These are phyloP conservation scores for Echinometra lucunter DNA, from an alignment of 53 echinoderm and acorn worm genomes.

Conservation along the genomic window DNA sequence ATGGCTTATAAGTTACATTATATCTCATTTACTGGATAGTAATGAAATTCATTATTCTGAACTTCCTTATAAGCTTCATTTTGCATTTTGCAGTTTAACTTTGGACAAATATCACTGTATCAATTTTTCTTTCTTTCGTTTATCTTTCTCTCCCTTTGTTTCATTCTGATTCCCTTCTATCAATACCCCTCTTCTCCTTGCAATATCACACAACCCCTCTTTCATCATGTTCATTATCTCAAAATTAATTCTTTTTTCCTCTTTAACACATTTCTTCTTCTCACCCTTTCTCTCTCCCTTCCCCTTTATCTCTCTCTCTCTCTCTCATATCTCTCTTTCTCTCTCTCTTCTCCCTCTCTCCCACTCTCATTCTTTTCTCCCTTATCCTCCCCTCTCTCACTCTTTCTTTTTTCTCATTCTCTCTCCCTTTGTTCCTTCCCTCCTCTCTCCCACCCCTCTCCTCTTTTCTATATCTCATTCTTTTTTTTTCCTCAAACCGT, in stretches of 20 bases:
- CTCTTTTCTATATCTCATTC: neutral
- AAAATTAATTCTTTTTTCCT: neutral
- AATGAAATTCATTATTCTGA: no score
- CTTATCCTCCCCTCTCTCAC: neutral
- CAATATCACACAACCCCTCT: no score
- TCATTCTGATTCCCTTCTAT: no score
- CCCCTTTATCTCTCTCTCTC: conserved; percentile 12
- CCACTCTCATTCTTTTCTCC: neutral
- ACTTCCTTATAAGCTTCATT: no score
- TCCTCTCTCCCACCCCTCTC: neutral
- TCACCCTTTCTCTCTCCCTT: neutral
- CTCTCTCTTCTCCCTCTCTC: neutral
- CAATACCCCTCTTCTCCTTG: no score
- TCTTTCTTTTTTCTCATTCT: neutral
- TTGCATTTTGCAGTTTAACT: no score
- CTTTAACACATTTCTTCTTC: neutral
- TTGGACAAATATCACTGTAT: no score
- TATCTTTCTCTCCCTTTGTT: no score
- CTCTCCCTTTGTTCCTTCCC: neutral
- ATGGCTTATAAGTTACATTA: no score
- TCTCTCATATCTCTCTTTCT: neutral
- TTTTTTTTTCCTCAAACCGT: neutral
- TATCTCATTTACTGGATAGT: no score
- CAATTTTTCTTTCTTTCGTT: no score
- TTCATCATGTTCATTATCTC: no score